phyloP scores from a whole-genome alignment of 2,888 invertebrate species.

The Chloroclysta siterata region DNA sequence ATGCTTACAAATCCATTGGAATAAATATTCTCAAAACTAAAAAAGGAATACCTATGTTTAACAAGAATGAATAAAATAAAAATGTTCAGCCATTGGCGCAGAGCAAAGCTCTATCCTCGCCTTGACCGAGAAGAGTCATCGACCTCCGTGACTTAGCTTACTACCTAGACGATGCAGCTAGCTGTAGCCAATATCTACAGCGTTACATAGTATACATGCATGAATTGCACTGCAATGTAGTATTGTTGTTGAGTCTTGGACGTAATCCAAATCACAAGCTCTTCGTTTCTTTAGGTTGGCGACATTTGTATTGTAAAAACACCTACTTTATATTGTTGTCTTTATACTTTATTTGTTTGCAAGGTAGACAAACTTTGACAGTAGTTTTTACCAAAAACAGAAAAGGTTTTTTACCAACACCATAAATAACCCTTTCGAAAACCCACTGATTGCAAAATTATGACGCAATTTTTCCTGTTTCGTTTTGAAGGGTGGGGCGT shows the following conservation, averaged over 20 bases:
- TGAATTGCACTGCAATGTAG: not conserved
- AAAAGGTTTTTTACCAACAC: too few relatives aligned
- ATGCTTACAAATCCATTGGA: too few relatives aligned
- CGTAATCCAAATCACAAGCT: constrained; percentile 15
- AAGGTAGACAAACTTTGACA: too few relatives aligned
- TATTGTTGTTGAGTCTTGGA: constrained; percentile 8
- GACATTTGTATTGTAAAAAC: not conserved
- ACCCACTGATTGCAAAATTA: too few relatives aligned
- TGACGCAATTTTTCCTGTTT: too few relatives aligned
- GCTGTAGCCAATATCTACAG: constrained; percentile 1
- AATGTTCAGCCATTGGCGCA: not conserved
- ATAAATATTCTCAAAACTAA: too few relatives aligned
- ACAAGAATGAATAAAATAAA: not conserved
- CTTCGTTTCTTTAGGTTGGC: not conserved
- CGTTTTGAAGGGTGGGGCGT: too few relatives aligned
- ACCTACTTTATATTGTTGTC: too few relatives aligned
- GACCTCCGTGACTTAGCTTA: constrained; percentile 19
- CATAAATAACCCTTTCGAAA: too few relatives aligned
- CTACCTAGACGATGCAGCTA: too few relatives aligned
- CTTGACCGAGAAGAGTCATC: constrained; percentile 33
- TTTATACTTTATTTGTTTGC: too few relatives aligned
- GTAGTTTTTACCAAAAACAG: too few relatives aligned
- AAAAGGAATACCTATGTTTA: not conserved
- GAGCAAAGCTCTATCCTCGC: constrained; percentile 20
- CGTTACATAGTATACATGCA: not conserved